phyloP scores from a whole-genome alignment of 30 jellyfish, hydroid and myxozoan genomes.

The Hydra vulgaris region DNA sequence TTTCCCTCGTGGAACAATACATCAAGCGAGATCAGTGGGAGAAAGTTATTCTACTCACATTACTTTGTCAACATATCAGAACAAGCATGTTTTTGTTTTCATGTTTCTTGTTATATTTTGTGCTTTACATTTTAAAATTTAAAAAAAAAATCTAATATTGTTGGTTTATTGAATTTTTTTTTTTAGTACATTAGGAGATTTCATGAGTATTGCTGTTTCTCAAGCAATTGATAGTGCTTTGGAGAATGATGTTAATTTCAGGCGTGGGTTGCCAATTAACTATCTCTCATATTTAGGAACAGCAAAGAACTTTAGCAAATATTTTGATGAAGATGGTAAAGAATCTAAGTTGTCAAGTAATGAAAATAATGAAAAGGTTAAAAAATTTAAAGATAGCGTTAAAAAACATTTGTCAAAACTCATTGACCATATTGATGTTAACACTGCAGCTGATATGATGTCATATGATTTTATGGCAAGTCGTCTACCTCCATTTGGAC shows the following conservation, averaged over 20 bases:
- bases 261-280: slow-evolving; percentile 77
- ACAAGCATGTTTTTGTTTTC: slow-evolving; percentile 39
- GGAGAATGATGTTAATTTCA: slow-evolving; percentile 52
- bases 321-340: slow-evolving; percentile 22
- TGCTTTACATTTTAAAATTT: not conserved
- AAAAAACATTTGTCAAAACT: slow-evolving; percentile 47
- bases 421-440: slow-evolving; percentile 68
- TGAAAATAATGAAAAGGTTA: slow-evolving; percentile 31
- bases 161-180: no score
- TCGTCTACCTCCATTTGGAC: slow-evolving; percentile 77
- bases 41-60: slow-evolving; percentile 66
- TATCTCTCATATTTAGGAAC: slow-evolving; percentile 60
- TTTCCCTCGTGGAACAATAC: slow-evolving; percentile 88
- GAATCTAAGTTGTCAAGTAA: slow-evolving; percentile 14
- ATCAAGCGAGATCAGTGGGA: slow-evolving; percentile 43
- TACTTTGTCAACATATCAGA: slow-evolving; percentile 70
- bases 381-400: slow-evolving; percentile 32
- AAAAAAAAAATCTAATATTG: no score
- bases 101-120: not conserved
- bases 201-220: slow-evolving; percentile 49
- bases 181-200: slow-evolving; percentile 78
- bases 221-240: slow-evolving; percentile 60
- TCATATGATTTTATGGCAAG: slow-evolving; percentile 77
- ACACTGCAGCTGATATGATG: slow-evolving; percentile 65
- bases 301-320: slow-evolving; percentile 20